Conservation (phyloP, 2,113 vertebrate species). For the Protobothrops mucrosquamatus region DNA sequence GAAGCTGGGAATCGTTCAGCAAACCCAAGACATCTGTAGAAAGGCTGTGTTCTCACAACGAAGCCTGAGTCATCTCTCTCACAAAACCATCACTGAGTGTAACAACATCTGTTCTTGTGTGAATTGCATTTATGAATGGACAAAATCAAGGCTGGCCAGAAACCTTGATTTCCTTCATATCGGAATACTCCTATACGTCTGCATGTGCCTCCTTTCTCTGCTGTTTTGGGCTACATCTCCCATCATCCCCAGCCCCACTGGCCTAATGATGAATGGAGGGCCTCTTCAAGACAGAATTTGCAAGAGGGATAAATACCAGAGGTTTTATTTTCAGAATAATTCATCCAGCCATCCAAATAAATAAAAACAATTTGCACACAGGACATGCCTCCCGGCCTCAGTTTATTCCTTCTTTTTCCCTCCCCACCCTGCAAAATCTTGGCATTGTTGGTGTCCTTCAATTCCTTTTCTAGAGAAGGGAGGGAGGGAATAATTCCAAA, state of each 20-base stretch:
- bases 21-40: background rate
- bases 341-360: slow-evolving; percentile 43
- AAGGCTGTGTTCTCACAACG: background rate
- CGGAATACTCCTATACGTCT: background rate
- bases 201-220: background rate
- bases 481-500: slow-evolving; percentile 26
- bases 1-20: background rate
- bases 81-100: background rate
- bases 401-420: slow-evolving; percentile 7
- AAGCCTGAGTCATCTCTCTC: background rate
- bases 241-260: background rate
- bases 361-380: slow-evolving; percentile 49
- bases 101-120: background rate
- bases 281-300: background rate
- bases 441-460: slow-evolving; percentile 30
- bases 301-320: slow-evolving; percentile 14
- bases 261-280: background rate
- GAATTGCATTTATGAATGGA: background rate
- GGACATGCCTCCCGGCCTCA: slow-evolving; percentile 49
- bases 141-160: background rate
- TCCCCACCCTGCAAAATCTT: slow-evolving; percentile 32
- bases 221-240: background rate
- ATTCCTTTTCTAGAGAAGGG: slow-evolving; percentile 19
- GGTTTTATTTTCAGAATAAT: slow-evolving; percentile 41
- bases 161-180: background rate